These are phyloP conservation scores for Antechinus flavipes DNA, from an alignment of 2,113 vertebrate genomes.

Conservation along the genomic window DNA sequence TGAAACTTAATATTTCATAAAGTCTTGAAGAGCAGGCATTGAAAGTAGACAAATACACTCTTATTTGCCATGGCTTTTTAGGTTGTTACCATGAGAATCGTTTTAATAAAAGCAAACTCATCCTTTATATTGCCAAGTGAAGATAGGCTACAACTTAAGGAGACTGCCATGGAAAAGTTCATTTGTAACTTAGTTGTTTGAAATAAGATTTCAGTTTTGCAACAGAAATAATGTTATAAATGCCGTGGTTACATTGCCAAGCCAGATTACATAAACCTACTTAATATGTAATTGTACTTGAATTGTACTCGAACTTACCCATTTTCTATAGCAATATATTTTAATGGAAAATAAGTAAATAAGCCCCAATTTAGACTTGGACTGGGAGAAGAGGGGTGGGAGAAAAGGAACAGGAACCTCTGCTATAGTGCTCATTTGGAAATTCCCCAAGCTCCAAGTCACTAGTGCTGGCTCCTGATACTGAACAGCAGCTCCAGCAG, in stretches of 20 bases:
- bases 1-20: slow-evolving; percentile 29
- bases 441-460: not conserved
- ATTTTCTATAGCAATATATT: not conserved
- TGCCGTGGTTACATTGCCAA: not conserved
- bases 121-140: not conserved
- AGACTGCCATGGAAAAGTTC: not conserved
- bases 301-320: not conserved
- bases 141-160: not conserved
- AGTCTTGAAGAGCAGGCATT: slow-evolving; percentile 22
- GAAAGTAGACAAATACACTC: not conserved
- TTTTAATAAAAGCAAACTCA: not conserved
- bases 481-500: not conserved
- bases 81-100: not conserved
- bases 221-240: not conserved
- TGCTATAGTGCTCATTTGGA: not conserved
- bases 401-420: not conserved
- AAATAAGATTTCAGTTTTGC: not conserved
- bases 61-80: not conserved
- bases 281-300: not conserved
- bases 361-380: not conserved
- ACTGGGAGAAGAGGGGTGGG: not conserved
- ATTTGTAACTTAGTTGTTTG: not conserved
- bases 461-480: not conserved
- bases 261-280: not conserved
- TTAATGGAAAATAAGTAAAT: not conserved